These are phyloP conservation scores for Coecobrya sp. DNA, from an alignment of 2,888 invertebrate genomes.

Conservation along the genomic window DNA sequence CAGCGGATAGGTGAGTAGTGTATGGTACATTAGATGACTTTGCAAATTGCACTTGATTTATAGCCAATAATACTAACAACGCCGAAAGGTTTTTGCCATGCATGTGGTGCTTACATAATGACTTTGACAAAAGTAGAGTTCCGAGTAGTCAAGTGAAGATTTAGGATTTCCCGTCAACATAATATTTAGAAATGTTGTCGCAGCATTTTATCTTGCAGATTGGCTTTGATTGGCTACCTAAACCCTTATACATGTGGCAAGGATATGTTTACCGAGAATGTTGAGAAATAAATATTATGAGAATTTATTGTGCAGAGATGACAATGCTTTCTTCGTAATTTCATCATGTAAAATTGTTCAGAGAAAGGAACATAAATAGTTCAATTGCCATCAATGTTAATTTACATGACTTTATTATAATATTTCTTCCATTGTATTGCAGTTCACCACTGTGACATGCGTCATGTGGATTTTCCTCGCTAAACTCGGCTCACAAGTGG, in stretches of 20 bases:
- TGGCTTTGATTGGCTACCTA: background rate
- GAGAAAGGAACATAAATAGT: too few relatives aligned
- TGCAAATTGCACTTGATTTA: slow-evolving; percentile 48
- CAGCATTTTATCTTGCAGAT: background rate
- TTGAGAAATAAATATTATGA: background rate
- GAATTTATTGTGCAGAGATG: too few relatives aligned
- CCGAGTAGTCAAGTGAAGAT: background rate
- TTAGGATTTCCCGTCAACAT: slow-evolving; percentile 23
- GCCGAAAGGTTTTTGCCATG: background rate
- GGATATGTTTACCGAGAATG: background rate
- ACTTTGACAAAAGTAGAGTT: slow-evolving; percentile 10
- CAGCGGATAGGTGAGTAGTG: background rate
- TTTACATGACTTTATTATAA: background rate
- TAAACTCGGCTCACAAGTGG: slow-evolving; percentile 82
- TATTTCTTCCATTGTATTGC: slow-evolving; percentile 44
- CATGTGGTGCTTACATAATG: background rate
- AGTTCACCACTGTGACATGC: slow-evolving; percentile 83
- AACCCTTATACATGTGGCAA: background rate
- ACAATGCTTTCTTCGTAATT: too few relatives aligned
- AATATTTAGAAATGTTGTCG: background rate
- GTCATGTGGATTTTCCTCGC: slow-evolving; percentile 82
- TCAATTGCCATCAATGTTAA: background rate
- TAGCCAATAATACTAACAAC: slow-evolving; percentile 12
- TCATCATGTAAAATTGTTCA: too few relatives aligned
- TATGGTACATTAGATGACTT: slow-evolving; percentile 14